These are phyloP conservation scores for Rhinatrema bivittatum DNA, from an alignment of 2,797 vertebrate genomes.

Conservation along the genomic window DNA sequence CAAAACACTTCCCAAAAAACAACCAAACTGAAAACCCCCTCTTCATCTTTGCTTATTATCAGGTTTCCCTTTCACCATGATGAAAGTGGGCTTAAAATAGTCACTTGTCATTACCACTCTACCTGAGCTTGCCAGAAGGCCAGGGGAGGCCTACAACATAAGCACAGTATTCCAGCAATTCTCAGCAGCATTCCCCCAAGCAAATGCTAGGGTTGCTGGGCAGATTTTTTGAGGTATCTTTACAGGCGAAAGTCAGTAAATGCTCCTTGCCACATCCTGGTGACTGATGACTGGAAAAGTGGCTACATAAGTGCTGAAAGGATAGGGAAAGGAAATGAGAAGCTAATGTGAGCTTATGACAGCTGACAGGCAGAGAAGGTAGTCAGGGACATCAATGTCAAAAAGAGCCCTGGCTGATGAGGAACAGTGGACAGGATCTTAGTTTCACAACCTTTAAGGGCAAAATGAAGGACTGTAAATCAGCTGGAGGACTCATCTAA, in stretches of 20 bases:
- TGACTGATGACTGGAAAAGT: constrained; percentile 4
- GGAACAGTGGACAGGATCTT: constrained; percentile 7
- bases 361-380: constrained; percentile 18
- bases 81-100: no score
- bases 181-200: no score
- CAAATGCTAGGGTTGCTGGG: no score
- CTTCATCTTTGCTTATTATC: no score
- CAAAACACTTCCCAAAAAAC: no score
- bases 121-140: no score
- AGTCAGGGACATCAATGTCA: background rate
- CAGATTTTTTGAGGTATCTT: background rate
- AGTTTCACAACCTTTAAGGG: constrained; percentile 1
- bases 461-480: background rate
- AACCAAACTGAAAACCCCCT: no score
- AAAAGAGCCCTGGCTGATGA: constrained; percentile 8
- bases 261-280: background rate
- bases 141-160: no score
- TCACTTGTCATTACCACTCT: no score
- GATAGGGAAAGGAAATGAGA: constrained; percentile 5
- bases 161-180: no score
- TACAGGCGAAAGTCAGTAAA: background rate
- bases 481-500: background rate
- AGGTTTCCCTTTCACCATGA: no score
- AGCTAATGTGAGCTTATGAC: background rate
- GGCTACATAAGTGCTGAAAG: constrained; percentile 17